phyloP scores from a whole-genome alignment of 1,140 invertebrate species.

The Drosophila lacertosa region DNA sequence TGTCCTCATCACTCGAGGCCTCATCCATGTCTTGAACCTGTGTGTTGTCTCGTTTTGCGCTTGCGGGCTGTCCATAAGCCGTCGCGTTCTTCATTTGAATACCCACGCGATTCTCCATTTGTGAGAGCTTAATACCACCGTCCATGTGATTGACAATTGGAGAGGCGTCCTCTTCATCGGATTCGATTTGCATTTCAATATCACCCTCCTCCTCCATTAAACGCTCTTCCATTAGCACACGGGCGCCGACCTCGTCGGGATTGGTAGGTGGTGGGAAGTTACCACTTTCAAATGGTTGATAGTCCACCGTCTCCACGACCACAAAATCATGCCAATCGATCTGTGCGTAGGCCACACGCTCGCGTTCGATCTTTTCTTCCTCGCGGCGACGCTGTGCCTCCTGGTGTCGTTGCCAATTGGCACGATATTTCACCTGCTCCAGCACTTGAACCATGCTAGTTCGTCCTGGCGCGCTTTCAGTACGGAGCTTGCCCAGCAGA shows the following conservation, averaged over 20 bases:
- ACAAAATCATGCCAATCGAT: slow-evolving; percentile 99
- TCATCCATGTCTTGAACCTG: slow-evolving; percentile 96
- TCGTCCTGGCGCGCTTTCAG: slow-evolving; percentile 87
- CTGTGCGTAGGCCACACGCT: slow-evolving; percentile 97
- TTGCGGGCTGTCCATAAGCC: slow-evolving; percentile 66
- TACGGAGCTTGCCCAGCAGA: slow-evolving; percentile 90
- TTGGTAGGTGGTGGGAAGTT: slow-evolving; percentile 98
- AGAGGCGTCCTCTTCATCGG: slow-evolving; percentile 88
- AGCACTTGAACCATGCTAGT: slow-evolving; percentile 90
- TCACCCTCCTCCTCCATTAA: slow-evolving; percentile 86
- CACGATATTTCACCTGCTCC: slow-evolving; percentile 96
- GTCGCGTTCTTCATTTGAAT: slow-evolving; percentile 84
- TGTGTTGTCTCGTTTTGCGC: slow-evolving; percentile 83
- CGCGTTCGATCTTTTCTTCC: slow-evolving; percentile 97
- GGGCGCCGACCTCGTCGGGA: slow-evolving; percentile 97
- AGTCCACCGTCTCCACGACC: slow-evolving; percentile 99
- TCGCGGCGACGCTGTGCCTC: slow-evolving; percentile 95
- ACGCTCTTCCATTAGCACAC: slow-evolving; percentile 92
- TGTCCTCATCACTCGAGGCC: slow-evolving; percentile 92
- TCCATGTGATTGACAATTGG: slow-evolving; percentile 62
- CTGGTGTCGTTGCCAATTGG: slow-evolving; percentile 98
- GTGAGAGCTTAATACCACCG: slow-evolving; percentile 84
- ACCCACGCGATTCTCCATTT: slow-evolving; percentile 87
- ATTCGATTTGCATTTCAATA: slow-evolving; percentile 88
- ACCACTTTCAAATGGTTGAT: slow-evolving; percentile 97